Evolutionary conservation across 2,113 vertebrate genomes (phyloP), one percentile per base, ranked within the genome.

Genomic region (Tachysurus vachellii): DNA sequence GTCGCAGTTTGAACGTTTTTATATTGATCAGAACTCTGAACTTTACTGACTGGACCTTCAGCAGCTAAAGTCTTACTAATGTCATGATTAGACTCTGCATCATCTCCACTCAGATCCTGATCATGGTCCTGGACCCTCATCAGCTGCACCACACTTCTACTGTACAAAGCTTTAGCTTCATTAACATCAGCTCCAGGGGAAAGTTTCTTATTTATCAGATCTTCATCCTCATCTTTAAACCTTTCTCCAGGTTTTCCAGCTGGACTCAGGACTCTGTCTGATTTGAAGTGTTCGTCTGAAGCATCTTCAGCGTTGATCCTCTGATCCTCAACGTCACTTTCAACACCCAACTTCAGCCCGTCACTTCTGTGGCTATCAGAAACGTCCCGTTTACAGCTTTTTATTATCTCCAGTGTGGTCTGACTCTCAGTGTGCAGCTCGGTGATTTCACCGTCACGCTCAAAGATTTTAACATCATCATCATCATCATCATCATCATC

Each of bases 101-200:
- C 36, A 17, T 21, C 17, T 42, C 4, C 7, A n/a, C 7, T 77
- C 5, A 6, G 73, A 11, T 53, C 47, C 23, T 54, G 47, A n/a
- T 77, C 5, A 0, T 8, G 6, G 3, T 26, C 6, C 6, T 7
- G 2, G 13, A 3, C 26, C 13, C 0, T 9, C 75, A 2, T 2
- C 12, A 54, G n/a, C 75, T n/a, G 23, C 47, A 54, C 73, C 4
- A 4, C 73, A 5, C 23, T 47, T 26, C 16, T 26, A 10, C 0
- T 73, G 3, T 3, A 73, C 36, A 73, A 21, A 10, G 17, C 1
- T 2, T 54, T 6, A 6, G 17, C 19, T 44, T 73, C 8, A 23
- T 10, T 1, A 71, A 0, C 3, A 17, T 11, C 17, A 42, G 2
- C 8, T 23, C 44, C 3, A 11, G 17, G 28, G 26, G 62, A 36